Base-by-base conservation (phyloP, 2,113 vertebrate genomes). In the Misgurnus mizolepis region DNA sequence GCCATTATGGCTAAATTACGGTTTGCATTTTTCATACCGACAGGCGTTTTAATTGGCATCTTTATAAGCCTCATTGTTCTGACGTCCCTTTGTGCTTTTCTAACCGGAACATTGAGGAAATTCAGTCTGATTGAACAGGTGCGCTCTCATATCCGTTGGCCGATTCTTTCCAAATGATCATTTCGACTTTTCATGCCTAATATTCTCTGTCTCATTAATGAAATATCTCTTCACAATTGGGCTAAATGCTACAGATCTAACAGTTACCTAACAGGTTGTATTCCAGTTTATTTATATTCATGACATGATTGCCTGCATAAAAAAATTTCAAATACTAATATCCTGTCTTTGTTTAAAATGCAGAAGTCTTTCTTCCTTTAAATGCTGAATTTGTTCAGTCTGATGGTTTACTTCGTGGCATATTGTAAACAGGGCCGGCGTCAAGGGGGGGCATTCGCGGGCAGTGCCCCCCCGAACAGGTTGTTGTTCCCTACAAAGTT, bases 51-150 rank as follows among this genome's bases (percentile, higher is more conserved):
- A 78, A 77, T 76, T 72, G 65, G 72, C 27, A 62, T 43, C 56
- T 61, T 62, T 78, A 14, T 22, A 67, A 22, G 69, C 65, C 50
- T 60, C 41, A 9, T 50, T 82, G 49, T 79, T 45, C 56, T 53
- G 81, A 56, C 76, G 72, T 71, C 40, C 56, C 70, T 83, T 83
- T 85, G 75, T 81, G 77, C 50, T 81, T 50, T 58, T 49, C 65
- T 53, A 71, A 64, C 17, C 18, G 60, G 39, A 64, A 45, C 53
- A 62, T 78, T 34, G 56, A 50, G 58, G 56, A 81, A 83, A 80
- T 22, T 67, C 64, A 40, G 68, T 40, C 40, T 53, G 53, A 80
- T 64, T 22, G 75, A 67, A 78, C 78, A 78, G 80, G 78, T 75
- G 75, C 40, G 15, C 66, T 45, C 68, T 78, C 61, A 43, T 80